Evolutionary conservation across 1,140 invertebrate species (phyloP).

Genomic region (Cydia fagiglandana): DNA sequence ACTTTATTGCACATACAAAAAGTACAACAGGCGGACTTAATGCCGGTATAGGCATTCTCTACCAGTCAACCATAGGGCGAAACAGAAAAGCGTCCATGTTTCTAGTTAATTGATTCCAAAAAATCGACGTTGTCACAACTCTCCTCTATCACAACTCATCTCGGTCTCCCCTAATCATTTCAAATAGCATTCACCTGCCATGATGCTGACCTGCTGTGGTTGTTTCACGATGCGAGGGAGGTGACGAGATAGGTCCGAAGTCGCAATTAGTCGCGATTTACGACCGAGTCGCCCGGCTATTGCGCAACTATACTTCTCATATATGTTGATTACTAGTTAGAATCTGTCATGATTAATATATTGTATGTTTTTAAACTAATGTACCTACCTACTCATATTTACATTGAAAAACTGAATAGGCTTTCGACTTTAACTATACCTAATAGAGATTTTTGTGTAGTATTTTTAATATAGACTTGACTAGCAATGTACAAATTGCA

Average conservation of each 20-base stretch:
- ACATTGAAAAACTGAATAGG: not conserved
- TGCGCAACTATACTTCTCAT: not conserved
- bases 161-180: no score
- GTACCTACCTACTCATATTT: not conserved
- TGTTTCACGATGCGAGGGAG: not conserved
- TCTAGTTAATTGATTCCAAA: no score
- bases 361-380: not conserved
- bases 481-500: no score
- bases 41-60: no score
- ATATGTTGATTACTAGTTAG: not conserved
- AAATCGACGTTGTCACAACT: no score
- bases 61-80: no score
- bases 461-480: no score
- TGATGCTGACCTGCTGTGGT: not conserved
- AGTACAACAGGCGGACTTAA: no score
- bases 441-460: no score
- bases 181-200: not conserved
- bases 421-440: not conserved
- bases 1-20: no score
- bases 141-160: no score
- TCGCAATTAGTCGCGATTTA: slow-evolving; percentile 20
- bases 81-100: no score
- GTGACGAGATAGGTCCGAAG: slow-evolving; percentile 15
- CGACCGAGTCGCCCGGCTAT: slow-evolving; percentile 3
- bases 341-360: not conserved